Conservation (phyloP, 2,888 invertebrate species). For the Brachyopa scutellaris region DNA sequence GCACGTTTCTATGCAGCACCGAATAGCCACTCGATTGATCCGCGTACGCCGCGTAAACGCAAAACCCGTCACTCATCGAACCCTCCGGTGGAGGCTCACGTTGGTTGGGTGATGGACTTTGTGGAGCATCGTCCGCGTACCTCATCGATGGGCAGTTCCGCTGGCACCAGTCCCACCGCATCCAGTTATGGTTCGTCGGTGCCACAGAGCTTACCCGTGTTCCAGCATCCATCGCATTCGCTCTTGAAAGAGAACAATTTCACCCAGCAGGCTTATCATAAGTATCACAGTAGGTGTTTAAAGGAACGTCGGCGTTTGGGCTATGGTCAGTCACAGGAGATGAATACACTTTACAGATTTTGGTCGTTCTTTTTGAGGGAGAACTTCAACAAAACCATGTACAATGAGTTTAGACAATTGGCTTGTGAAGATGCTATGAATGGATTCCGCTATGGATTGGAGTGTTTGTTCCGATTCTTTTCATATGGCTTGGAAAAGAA, state of each 20-base stretch:
- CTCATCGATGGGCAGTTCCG: slow-evolving; percentile 90
- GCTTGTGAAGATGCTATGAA: slow-evolving; percentile 96
- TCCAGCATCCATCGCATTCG: slow-evolving; percentile 98
- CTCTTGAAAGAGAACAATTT: slow-evolving; percentile 98
- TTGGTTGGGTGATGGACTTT: slow-evolving; percentile 98
- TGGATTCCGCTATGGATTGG: slow-evolving; percentile 94
- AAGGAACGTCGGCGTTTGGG: slow-evolving; percentile 96
- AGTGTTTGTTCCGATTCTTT: slow-evolving; percentile 96
- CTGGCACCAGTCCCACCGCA: slow-evolving; percentile 89
- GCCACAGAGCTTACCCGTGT: slow-evolving; percentile 92
- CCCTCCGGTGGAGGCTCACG: slow-evolving; percentile 96
- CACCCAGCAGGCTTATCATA: slow-evolving; percentile 98
- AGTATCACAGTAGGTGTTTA: slow-evolving; percentile 95
- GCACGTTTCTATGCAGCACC: slow-evolving; percentile 97
- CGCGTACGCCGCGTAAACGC: slow-evolving; percentile 89
- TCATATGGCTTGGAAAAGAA: slow-evolving; percentile 98
- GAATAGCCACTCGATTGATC: slow-evolving; percentile 87
- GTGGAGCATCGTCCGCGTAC: slow-evolving; percentile 91
- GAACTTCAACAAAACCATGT: slow-evolving; percentile 99
- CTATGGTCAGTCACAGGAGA: slow-evolving; percentile 97
- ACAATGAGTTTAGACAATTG: slow-evolving; percentile 94
- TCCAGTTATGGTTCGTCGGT: slow-evolving; percentile 90
- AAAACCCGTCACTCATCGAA: slow-evolving; percentile 96
- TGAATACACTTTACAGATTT: slow-evolving; percentile 99
- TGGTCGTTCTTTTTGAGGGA: slow-evolving; percentile 99